Evolutionary conservation across 2,113 vertebrate genomes (phyloP).

Genomic region (Sinocyclocheilus anshuiensis): DNA sequence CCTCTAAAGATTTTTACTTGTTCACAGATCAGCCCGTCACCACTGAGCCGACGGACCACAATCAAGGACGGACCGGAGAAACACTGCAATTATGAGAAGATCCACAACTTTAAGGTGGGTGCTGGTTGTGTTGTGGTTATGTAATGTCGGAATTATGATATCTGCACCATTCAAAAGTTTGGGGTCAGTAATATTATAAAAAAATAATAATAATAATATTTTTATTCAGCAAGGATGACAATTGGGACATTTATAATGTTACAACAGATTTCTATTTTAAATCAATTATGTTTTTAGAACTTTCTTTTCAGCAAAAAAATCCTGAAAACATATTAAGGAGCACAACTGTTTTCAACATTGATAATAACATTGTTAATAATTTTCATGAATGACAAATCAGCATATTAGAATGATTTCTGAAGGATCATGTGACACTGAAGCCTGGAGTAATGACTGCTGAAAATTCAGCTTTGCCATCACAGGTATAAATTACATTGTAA

Average conservation of each 20-base stretch:
- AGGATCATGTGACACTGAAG: neutral
- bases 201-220: too few species aligned
- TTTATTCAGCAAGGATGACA: neutral
- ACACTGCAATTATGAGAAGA: constrained; percentile 94
- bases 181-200: neutral
- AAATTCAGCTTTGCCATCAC: neutral
- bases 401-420: neutral
- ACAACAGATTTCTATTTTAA: too few species aligned
- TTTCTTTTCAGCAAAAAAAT: neutral
- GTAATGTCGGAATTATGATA: constrained; percentile 28
- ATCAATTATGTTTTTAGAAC: too few species aligned
- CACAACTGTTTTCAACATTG: neutral
- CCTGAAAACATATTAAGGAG: neutral
- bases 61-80: constrained; percentile 87
- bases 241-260: neutral
- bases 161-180: neutral
- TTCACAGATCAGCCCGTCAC: constrained; percentile 94
- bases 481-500: neutral
- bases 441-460: neutral
- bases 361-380: neutral
- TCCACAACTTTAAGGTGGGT: constrained; percentile 98
- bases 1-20: constrained; percentile 96
- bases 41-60: constrained; percentile 86
- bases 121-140: neutral
- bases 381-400: neutral